These are phyloP conservation scores for Volucella inflata DNA, from an alignment of 2,888 invertebrate species.

Conservation along the genomic window DNA sequence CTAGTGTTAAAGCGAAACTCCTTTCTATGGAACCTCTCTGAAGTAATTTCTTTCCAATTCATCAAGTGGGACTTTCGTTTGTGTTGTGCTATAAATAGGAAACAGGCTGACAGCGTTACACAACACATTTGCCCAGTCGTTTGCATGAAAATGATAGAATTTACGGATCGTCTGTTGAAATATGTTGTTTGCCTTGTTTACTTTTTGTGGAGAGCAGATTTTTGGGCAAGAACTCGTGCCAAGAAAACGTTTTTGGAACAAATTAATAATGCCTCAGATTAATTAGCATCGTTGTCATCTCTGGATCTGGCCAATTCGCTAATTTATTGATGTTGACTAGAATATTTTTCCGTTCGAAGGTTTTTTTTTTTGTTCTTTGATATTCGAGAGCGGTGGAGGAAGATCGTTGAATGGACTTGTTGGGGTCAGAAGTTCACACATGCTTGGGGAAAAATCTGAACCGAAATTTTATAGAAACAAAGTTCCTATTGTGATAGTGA, in stretches of 20 bases:
- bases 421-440: too few relatives aligned
- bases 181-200: constrained; percentile 20
- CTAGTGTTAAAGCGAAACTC: constrained; percentile 20
- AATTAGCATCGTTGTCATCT: not conserved
- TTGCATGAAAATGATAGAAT: constrained; percentile 39
- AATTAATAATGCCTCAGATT: not conserved
- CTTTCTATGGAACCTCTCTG: constrained; percentile 8
- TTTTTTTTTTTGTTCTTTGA: too few relatives aligned
- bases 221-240: not conserved
- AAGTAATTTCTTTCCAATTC: constrained; percentile 35
- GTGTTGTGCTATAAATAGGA: constrained; percentile 61
- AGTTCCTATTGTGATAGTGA: too few relatives aligned
- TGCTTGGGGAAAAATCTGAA: too few relatives aligned
- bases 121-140: constrained; percentile 38
- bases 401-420: too few relatives aligned
- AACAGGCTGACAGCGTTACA: constrained; percentile 50
- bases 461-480: too few relatives aligned
- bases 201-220: not conserved
- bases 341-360: too few relatives aligned
- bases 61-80: constrained; percentile 31
- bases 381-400: too few relatives aligned
- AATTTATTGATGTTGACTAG: too few relatives aligned
- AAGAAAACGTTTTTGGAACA: constrained; percentile 3
- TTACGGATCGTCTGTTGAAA: not conserved
- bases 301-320: too few relatives aligned